These are phyloP conservation scores for Prosopocoilus inquinatus DNA, from an alignment of 2,888 invertebrate genomes.

Conservation along the genomic window DNA sequence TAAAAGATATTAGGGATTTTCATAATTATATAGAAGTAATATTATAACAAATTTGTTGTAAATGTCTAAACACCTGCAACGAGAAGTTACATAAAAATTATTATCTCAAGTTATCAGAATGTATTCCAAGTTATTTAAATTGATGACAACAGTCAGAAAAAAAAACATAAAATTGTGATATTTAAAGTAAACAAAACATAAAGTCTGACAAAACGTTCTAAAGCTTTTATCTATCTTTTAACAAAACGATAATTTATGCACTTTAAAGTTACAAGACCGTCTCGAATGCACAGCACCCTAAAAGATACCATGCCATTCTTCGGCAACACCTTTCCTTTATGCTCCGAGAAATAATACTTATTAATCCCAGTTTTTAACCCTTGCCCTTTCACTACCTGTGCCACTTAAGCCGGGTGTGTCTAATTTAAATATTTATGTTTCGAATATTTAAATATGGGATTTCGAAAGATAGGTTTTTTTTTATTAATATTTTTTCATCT, in stretches of 20 bases:
- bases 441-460: slow-evolving; percentile 4
- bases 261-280: slow-evolving; percentile 35
- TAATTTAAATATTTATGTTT: slow-evolving; percentile 10
- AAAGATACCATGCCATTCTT: slow-evolving; percentile 19
- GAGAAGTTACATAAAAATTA: too few species aligned
- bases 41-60: too few species aligned
- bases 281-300: slow-evolving; percentile 35
- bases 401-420: slow-evolving; percentile 15
- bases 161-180: neutral
- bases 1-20: too few species aligned
- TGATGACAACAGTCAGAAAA: slow-evolving; percentile 4
- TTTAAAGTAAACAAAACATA: too few species aligned
- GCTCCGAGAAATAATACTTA: slow-evolving; percentile 32
- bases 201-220: too few species aligned
- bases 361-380: slow-evolving; percentile 35
- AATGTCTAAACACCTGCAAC: too few species aligned
- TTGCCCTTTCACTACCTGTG: slow-evolving; percentile 22
- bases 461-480: slow-evolving; percentile 6
- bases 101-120: too few species aligned
- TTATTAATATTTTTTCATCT: slow-evolving; percentile 10
- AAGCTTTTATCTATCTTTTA: slow-evolving; percentile 17
- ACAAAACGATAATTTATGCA: slow-evolving; percentile 38
- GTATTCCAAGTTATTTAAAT: too few species aligned
- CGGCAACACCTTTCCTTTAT: slow-evolving; percentile 37
- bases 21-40: too few species aligned